Base-by-base conservation (phyloP, 2,888 invertebrate genomes). In the Agonopterix alstromeriana region DNA sequence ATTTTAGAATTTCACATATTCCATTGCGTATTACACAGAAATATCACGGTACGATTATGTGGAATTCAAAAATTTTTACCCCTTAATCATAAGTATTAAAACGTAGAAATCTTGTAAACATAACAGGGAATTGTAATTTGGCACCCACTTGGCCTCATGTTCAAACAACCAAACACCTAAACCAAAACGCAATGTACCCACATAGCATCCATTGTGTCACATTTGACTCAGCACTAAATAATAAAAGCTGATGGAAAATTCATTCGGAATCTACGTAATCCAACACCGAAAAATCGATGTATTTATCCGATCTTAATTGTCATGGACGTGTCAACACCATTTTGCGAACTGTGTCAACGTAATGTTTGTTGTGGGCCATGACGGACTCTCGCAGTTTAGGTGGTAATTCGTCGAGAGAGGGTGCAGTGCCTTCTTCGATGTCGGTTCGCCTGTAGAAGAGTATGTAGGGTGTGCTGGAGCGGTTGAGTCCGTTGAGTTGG, bases 381-480 rank as follows among this genome's bases (percentile, higher is more conserved):
- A 88, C 73, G 0, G 56, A 54, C 51, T 82, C 77, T 48, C 77
- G 81, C 0, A 80, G 54, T 12, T 63, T 70, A 1, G 70, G 68
- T 0, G 88, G 82, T 4, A 88, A 56, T 1, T 81, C 81, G 1
- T 76, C 68, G 2, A 85, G 53, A 0, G 76, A 50, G 0, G 81
- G 81, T 0, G 67, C 67, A 0, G 73, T 53, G 27, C 70, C 72
- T 10, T 83, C 83, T 12, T 80, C 79, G 8, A 90, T 74, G 59
- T 91, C 90, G 45, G 79, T 77, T 10, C 85, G 77, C 11, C 73
- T 58, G 69, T 97, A 97, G 67, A 97, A 94, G 42, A 97, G 81
- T 52, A 97, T 93, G 68, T 97, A 97, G 0, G 96, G 95, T 0
- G 96, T 96, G 69, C 94, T 93, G 10, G 93, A 93, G 2, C 93